Base-by-base conservation (phyloP, 1,140 invertebrate species). In the Temnothorax curvispinosus region DNA sequence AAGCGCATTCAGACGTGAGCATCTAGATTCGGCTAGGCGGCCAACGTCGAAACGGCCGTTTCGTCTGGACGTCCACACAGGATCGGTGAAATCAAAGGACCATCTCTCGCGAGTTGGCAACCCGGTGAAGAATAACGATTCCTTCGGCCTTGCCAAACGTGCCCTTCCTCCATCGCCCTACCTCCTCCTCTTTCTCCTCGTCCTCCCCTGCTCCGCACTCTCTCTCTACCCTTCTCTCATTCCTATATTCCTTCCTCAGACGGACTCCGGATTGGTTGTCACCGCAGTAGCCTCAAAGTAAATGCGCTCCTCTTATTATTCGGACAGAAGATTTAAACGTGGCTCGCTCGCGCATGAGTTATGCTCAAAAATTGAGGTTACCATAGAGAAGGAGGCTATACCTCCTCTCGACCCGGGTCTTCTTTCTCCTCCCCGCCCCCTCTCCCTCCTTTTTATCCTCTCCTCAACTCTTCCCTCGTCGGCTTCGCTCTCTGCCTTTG, bases 331-430 rank as follows among this genome's bases (percentile, higher is more conserved):
- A 93, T 94, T 93, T 93, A 93, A 94, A 90, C 91, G 88, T 87
- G 86, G 88, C 75, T 54, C 90, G 84, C 88, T 92, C 84, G 88
- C 90, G 71, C 93, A 94, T 93, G 93, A 94, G 90, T 93, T 93
- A 93, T 93, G 92, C 93, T 92, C 88, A 92, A 93, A 93, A 93
- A 92, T 93, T 93, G 93, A 93, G 91, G 91, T 93, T 93, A 93
- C 87, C 87, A 86, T 81, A 87, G 80, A 81, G 82, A 87, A 60
- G 74, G 76, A 84, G 69, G 77, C 76, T 87, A 87, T 87, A 87
- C 74, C 80, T 89, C 52, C 78, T 71, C 76, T 71, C 76, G 74
- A 82, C 35, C 77, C 44, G 35, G 58, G 32, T 60, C 60, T 21
- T 67, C 86, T 65, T 67, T 80, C 38, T 64, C 75, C 85, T 50